These are phyloP conservation scores for Camelus bactrianus DNA, from an alignment of 2,113 vertebrate genomes.

Conservation along the genomic window DNA sequence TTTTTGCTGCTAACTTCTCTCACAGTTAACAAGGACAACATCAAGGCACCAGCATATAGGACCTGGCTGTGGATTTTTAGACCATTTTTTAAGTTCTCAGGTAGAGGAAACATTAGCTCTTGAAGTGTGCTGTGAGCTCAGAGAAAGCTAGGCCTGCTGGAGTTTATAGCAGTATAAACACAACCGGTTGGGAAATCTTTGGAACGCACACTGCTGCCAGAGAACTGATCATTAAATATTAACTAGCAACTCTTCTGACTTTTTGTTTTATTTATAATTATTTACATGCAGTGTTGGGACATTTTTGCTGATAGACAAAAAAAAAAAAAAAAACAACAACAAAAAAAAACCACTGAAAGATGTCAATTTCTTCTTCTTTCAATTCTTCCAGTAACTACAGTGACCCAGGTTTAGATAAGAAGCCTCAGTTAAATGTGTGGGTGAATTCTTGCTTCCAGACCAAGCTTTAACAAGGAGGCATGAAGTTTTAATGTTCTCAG, in stretches of 20 bases:
- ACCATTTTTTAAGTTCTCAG: constrained; percentile 19
- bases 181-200: constrained; percentile 1
- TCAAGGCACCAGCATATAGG: not conserved
- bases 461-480: not conserved
- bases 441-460: not conserved
- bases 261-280: constrained; percentile 75
- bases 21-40: not conserved
- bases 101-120: not conserved
- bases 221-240: constrained; percentile 67
- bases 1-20: constrained; percentile 8
- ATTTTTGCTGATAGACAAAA: constrained; percentile 31
- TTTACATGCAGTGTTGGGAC: not conserved
- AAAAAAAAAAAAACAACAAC: not conserved
- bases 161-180: constrained; percentile 20
- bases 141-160: not conserved
- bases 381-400: not conserved
- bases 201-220: constrained; percentile 40
- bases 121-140: not conserved
- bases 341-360: not conserved
- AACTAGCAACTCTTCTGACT: constrained; percentile 51
- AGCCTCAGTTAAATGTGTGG: not conserved
- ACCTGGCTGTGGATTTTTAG: not conserved
- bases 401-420: not conserved
- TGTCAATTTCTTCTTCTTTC: not conserved
- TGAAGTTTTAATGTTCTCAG: not conserved